phyloP scores from a whole-genome alignment of 2,797 vertebrate genomes.

The Molossus molossus region DNA sequence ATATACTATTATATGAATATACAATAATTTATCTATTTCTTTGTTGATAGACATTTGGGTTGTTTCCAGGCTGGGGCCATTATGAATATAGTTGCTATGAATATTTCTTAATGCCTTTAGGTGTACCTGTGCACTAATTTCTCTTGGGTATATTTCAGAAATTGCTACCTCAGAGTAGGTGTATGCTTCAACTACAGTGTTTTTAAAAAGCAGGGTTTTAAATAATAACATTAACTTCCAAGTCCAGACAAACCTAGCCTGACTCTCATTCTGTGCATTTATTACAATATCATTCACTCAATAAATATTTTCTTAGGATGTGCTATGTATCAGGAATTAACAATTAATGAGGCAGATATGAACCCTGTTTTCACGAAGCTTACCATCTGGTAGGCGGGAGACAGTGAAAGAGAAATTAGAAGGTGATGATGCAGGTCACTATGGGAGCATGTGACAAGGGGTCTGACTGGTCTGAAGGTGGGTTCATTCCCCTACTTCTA shows the following conservation, averaged over 20 bases:
- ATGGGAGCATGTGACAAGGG: neutral
- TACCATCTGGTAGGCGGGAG: neutral
- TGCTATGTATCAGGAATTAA: neutral
- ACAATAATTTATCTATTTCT: neutral
- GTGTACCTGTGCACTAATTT: neutral
- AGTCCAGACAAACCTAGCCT: neutral
- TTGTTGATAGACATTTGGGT: neutral
- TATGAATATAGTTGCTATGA: neutral
- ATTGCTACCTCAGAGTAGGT: neutral
- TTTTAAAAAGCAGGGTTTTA: constrained; percentile 39
- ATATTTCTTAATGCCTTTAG: neutral
- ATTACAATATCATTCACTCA: neutral
- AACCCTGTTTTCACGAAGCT: neutral
- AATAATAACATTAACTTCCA: neutral
- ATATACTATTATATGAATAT: neutral
- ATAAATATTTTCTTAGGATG: neutral
- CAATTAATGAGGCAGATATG: neutral
- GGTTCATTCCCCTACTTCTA: neutral
- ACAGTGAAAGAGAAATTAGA: constrained; percentile 18
- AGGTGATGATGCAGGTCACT: neutral
- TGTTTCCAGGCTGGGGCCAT: neutral
- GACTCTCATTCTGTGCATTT: constrained; percentile 25
- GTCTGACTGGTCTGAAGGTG: neutral
- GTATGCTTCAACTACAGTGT: constrained; percentile 3
- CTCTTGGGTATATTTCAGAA: constrained; percentile 30